A percentile compares a stretch with the other conserved stretches of the same genome.
Evolutionary conservation across 2,113 vertebrate genomes (phyloP).

Genomic region (Pterocles orientalis): DNA sequence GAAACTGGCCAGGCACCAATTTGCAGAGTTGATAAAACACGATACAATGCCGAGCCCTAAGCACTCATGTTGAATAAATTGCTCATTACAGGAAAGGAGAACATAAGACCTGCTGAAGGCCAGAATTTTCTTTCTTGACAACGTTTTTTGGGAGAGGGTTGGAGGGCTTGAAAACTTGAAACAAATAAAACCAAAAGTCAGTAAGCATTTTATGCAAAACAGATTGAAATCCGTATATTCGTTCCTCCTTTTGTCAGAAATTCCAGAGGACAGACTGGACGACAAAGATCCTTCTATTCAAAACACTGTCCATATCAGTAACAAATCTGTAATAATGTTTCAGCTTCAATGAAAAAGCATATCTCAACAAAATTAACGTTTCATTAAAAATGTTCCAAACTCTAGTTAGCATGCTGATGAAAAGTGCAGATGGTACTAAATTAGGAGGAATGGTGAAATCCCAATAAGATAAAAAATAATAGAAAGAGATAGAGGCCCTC

Average conservation of each 20-base stretch:
- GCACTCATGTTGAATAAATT: background rate
- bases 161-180: background rate
- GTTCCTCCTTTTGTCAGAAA: background rate
- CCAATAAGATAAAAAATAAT: conserved; percentile 8
- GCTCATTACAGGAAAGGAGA: background rate
- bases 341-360: background rate
- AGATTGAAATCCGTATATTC: background rate
- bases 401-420: conserved; percentile 35
- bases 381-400: conserved; percentile 31
- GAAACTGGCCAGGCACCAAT: background rate
- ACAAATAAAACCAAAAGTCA: background rate
- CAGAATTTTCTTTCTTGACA: background rate
- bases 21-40: background rate
- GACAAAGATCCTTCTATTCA: background rate
- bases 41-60: background rate
- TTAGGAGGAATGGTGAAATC: conserved; percentile 18
- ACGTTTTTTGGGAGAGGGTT: background rate
- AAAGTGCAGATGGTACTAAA: conserved; percentile 61
- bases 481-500: background rate
- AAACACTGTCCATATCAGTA: background rate
- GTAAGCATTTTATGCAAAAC: background rate
- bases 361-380: conserved; percentile 32
- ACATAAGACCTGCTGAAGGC: background rate
- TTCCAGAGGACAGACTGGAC: background rate
- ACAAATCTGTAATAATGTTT: conserved; percentile 2